Evolutionary conservation across 1,140 invertebrate species (phyloP), one percentile per base, ranked within the genome.

Genomic region (Vanessa tameamea): DNA sequence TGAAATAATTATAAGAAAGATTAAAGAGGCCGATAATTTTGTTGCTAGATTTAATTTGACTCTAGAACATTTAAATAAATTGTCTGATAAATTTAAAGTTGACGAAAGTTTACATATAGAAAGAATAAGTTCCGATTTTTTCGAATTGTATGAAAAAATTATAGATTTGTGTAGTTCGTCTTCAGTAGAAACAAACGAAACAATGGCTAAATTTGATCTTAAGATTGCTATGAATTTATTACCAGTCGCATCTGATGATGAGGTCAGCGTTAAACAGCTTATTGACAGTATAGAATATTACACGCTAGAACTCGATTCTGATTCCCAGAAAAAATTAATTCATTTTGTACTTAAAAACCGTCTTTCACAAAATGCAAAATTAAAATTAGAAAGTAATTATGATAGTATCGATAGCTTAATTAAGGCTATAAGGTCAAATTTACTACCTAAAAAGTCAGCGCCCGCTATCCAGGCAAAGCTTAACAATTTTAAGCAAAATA

Each of bases 291-390:
- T 51, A 51, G 14, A 51, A 51, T 51, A 51, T 51, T 51, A 51
- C 50, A 51, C 50, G 50, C 13, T 69, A 8, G 61, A 65, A 11
- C 47, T 78, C 7, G 69, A 74, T 43, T 51, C 47, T n/a, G 66
- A 59, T 4, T 68, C 72, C 14, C 47, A 71, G 23, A 71, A 50
- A 57, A 43, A 64, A 26, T 70, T 73, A 68, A 72, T 75, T 31
- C 50, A 69, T 20, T 75, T 78, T 73, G 70, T 75, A 20, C 61
- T 75, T 31, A 78, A 78, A 78, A 78, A 64, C 59, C 64, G 72
- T 51, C 47, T 77, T 61, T 70, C 69, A 37, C 68, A 75, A 69
- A 55, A 23, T 59, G 73, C 77, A 20, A 75, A 75, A 47, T 70
- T 78, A 75, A 71, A 61, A 57, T 70, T 73, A 57, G 55, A 26